phyloP scores from a whole-genome alignment of 2,113 vertebrate species.

The Blennius ocellaris region DNA sequence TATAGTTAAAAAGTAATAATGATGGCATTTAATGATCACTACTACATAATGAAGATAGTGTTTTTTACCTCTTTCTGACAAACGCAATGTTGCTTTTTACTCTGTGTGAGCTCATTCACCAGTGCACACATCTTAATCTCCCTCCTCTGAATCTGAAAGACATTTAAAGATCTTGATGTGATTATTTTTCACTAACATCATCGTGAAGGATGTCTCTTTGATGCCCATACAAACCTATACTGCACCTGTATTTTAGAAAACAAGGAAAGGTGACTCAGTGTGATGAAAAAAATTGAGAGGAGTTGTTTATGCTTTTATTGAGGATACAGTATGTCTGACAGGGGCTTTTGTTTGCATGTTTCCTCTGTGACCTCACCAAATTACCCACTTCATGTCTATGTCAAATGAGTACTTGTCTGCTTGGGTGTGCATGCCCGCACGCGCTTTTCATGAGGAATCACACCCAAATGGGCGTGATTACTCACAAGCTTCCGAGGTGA shows the following conservation, averaged over 20 bases:
- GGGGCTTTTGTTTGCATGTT: constrained; percentile 66
- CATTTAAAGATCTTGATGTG: not conserved
- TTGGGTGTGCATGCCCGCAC: constrained; percentile 28
- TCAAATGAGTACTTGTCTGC: constrained; percentile 31
- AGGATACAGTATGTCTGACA: constrained; percentile 43
- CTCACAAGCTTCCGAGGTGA: constrained; percentile 36
- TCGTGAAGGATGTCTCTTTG: not conserved
- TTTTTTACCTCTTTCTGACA: constrained; percentile 62
- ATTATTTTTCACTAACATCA: not conserved
- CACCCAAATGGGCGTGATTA: constrained; percentile 24
- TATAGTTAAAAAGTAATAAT: too few species aligned
- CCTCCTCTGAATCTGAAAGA: constrained; percentile 73
- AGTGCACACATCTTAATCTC: constrained; percentile 65
- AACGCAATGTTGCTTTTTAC: constrained; percentile 52
- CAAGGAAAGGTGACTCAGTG: constrained; percentile 9
- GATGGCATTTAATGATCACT: too few species aligned
- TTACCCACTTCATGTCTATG: constrained; percentile 69
- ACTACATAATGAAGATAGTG: constrained; percentile 14
- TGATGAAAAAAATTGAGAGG: constrained; percentile 28
- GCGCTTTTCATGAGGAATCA: not conserved
- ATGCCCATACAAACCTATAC: constrained; percentile 12
- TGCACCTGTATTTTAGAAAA: constrained; percentile 14
- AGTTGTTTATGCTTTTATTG: constrained; percentile 59
- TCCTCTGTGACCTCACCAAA: constrained; percentile 76
- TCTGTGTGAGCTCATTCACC: constrained; percentile 61